Base-by-base conservation (phyloP, 1,140 invertebrate species). In the Euwallacea similis region DNA sequence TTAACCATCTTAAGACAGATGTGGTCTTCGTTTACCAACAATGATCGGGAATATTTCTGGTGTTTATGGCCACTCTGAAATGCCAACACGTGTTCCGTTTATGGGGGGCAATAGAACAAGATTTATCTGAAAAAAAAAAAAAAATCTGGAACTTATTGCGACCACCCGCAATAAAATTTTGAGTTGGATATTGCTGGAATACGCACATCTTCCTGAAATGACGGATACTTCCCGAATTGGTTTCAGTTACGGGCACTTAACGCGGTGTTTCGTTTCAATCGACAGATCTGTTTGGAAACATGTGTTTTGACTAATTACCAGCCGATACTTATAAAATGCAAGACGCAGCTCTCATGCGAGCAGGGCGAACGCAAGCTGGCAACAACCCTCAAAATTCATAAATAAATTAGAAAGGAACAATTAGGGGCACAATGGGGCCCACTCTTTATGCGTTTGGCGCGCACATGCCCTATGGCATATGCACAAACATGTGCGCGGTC, bases 401-500 rank as follows among this genome's bases (percentile, higher is more conserved):
- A 80, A 80, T 80, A 79, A 77, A 80, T 80, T 78, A 80, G 76
- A 76, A 71, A 68, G 72, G 77, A 75, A 78, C 76, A 79, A 79
- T 78, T 79, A 79, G 74, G 73, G 66, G 73, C 66, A 78, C 75
- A 78, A 78, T 76, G 66, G 76, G 61, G 42, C 66, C 60, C 47
- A 50, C 6, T 42, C 56, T 61, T 75, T 77, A 74, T 74, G 72
- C 73, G 66, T 43, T 46, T 66, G 72, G 62, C 73, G 67, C 66
- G 65, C 73, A 68, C 76, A 75, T 77, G 78, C 79, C 76, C 78
- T 53, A 47, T 58, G 67, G 50, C 67, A 69, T 69, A 69, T 69
- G 67, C 63, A 77, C 79, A 81, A 79, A 80, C 80, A 81, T 81
- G 80, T 81, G 80, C 78, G 73, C 71, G 78, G 79, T 81, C 80